These are phyloP conservation scores for Linurgus olivaceus DNA, from an alignment of 2,797 vertebrate genomes.

Conservation along the genomic window DNA sequence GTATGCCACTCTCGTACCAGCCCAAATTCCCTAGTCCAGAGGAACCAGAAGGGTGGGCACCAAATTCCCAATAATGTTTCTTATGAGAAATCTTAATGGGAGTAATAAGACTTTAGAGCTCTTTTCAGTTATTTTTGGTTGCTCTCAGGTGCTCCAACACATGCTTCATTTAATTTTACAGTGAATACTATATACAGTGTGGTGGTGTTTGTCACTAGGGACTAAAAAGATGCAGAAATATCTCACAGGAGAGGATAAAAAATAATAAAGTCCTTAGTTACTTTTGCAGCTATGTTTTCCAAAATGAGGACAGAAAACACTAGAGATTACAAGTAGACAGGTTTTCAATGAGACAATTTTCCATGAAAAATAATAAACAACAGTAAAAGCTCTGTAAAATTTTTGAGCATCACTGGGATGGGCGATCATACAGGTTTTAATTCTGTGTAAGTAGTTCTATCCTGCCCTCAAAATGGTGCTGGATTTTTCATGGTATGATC, in stretches of 20 bases:
- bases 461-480: neutral
- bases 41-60: neutral
- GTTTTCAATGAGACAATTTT: neutral
- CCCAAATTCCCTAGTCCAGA: neutral
- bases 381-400: neutral
- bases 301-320: neutral
- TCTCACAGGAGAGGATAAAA: conserved; percentile 49
- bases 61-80: conserved; percentile 22
- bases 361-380: neutral
- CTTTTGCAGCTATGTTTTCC: neutral
- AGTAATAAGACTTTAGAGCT: conserved; percentile 49
- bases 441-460: neutral
- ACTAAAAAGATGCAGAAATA: conserved; percentile 29
- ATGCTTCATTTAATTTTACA: conserved; percentile 75
- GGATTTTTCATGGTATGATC: neutral
- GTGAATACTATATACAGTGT: conserved; percentile 56
- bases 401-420: neutral
- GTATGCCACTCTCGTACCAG: neutral
- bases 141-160: conserved; percentile 75
- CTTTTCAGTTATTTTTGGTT: conserved; percentile 74
- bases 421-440: neutral
- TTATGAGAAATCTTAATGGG: conserved; percentile 57
- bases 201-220: conserved; percentile 17
- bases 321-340: neutral
- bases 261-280: conserved; percentile 20